These are phyloP conservation scores for Chrysogorgia sp. DNA, from an alignment of 92 coral and sea anemone species.

Conservation along the genomic window DNA sequence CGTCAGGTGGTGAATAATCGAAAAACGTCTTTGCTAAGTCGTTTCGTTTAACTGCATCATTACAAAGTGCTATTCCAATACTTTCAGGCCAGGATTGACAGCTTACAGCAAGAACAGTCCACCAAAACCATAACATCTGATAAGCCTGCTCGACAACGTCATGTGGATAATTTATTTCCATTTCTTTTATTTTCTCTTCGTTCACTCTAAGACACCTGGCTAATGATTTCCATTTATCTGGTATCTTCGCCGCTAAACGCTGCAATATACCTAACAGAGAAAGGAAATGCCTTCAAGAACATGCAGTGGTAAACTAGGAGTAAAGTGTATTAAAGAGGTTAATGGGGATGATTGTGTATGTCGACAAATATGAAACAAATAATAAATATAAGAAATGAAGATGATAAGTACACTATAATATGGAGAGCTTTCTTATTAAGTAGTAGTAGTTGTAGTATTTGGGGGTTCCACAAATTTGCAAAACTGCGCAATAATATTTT, in stretches of 20 bases:
- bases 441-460: too few relatives aligned
- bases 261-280: background rate
- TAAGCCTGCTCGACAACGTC: slow-evolving; percentile 17
- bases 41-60: background rate
- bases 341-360: too few relatives aligned
- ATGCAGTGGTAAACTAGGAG: too few relatives aligned
- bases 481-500: too few relatives aligned
- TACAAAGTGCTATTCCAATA: slow-evolving; percentile 5
- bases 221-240: slow-evolving; percentile 9
- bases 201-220: background rate
- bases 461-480: too few relatives aligned
- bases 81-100: slow-evolving; percentile 21
- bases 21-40: slow-evolving; percentile 7
- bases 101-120: background rate
- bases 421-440: too few relatives aligned
- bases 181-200: slow-evolving; percentile 12
- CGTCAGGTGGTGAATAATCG: background rate
- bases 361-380: too few relatives aligned
- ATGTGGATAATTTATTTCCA: background rate
- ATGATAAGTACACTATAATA: too few relatives aligned
- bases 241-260: slow-evolving; percentile 5
- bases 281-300: too few relatives aligned
- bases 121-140: slow-evolving; percentile 10
- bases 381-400: too few relatives aligned
- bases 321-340: too few relatives aligned